These are phyloP conservation scores for Protonibea diacanthus DNA, from an alignment of 2,797 vertebrate genomes.

Conservation along the genomic window DNA sequence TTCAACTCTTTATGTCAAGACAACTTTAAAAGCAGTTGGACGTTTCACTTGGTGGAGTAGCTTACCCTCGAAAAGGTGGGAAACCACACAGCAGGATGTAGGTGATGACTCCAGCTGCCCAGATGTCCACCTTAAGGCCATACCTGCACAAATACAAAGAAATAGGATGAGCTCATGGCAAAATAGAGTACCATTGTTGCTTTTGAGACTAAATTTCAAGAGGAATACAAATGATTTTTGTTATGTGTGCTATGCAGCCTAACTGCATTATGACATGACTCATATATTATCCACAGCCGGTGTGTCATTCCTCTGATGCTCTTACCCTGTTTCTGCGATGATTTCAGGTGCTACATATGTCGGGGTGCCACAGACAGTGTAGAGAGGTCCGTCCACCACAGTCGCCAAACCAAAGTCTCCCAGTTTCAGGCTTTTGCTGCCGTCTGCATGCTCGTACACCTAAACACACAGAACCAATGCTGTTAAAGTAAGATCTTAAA, in stretches of 20 bases:
- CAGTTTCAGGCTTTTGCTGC: conserved; percentile 96
- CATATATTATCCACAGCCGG: background rate
- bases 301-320: background rate
- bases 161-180: background rate
- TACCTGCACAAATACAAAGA: conserved; percentile 84
- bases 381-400: conserved; percentile 95
- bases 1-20: background rate
- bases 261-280: background rate
- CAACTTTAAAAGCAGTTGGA: background rate
- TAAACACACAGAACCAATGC: conserved; percentile 59
- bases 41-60: background rate
- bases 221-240: background rate
- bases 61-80: conserved; percentile 96
- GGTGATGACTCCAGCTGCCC: conserved; percentile 98
- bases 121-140: conserved; percentile 98
- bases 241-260: background rate
- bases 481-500: background rate
- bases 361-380: conserved; percentile 97
- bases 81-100: conserved; percentile 98
- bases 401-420: conserved; percentile 98
- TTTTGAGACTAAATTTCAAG: background rate
- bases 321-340: conserved; percentile 97
- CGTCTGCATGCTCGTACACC: conserved; percentile 99
- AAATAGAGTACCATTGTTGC: background rate
- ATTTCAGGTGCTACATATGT: conserved; percentile 99